A percentile compares a stretch with the other conserved stretches of the same genome.
Evolutionary conservation across 1,140 invertebrate genomes (phyloP).

Genomic region (Neocloeon triangulifer): DNA sequence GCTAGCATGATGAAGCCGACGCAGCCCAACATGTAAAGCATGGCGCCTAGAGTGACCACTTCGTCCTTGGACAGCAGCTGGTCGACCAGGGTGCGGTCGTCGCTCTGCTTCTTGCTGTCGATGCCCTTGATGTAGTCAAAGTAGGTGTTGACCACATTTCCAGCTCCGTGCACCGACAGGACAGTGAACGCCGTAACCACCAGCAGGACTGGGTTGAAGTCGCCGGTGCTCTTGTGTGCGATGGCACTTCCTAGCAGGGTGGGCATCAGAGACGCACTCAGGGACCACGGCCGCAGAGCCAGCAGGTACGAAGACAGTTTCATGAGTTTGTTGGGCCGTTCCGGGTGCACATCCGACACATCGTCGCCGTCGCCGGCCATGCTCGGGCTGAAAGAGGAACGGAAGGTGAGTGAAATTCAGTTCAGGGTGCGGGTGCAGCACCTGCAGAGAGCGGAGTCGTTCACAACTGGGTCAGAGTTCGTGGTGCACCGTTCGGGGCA

Average conservation of each 20-base stretch:
- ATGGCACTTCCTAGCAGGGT: conserved; percentile 67
- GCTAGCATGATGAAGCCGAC: conserved; percentile 65
- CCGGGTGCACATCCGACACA: neutral
- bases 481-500: too few species aligned
- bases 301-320: conserved; percentile 68
- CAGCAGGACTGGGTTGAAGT: conserved; percentile 57
- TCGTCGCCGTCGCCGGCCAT: too few species aligned
- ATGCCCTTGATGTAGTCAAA: conserved; percentile 87
- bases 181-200: conserved; percentile 63
- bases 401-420: too few species aligned
- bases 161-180: conserved; percentile 79
- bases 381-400: too few species aligned
- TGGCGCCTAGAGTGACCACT: conserved; percentile 63
- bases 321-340: conserved; percentile 24
- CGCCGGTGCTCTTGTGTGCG: conserved; percentile 47
- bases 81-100: conserved; percentile 82
- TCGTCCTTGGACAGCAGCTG: conserved; percentile 66
- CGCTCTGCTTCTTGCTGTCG: conserved; percentile 64
- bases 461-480: too few species aligned
- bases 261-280: conserved; percentile 75
- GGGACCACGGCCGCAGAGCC: conserved; percentile 76
- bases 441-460: too few species aligned
- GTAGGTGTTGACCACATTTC: conserved; percentile 93
- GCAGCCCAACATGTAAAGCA: conserved; percentile 71
- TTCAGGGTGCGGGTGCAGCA: too few species aligned